Base-by-base conservation (phyloP, 1,140 invertebrate genomes). In the Drosophila melanogaster region DNA sequence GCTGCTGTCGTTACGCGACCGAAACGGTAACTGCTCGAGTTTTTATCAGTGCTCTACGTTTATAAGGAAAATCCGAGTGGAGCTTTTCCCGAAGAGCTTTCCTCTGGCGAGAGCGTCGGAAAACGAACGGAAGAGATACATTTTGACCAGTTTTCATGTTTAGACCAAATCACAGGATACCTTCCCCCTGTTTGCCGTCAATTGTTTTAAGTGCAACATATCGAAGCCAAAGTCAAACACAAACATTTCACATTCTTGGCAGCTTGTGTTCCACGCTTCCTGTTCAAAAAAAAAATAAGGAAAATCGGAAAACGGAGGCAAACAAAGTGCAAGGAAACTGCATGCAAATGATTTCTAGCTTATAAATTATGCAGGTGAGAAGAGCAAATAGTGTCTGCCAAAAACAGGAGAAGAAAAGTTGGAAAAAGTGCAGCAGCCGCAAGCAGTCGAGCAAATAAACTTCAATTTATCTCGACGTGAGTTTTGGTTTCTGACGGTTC, bases 261-360 rank as follows among this genome's bases (percentile, higher is more conserved):
- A 65, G 37, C 19, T 54, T 79, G 54, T 53, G 44, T 60, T 62
- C 11, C 22, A 19, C 40, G 58, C 22, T 26, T 61, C 53, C 59
- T 58, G 24, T 7, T 30, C n/a, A 14, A 15, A 15, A 26, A 30
- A 51, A 19, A 38, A 37, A 2, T 0, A 22, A 22, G 37, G 4
- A 38, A 38, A 38, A 38, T 12, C 12, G 37, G 7, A 54, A 60
- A 35, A 8, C 11, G 59, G 44, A 41, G 4, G 50, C 47, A 43
- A 49, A 67, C 44, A 49, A 22, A 67, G 71, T 72, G 76, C 50
- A 53, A 62, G 51, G 76, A 81, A 71, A 71, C 38, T 75, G 74
- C 78, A 89, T 83, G 83, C 83, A 87, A 86, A 86, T 87, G 71
- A 86, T 87, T 87, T 79, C 75, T 46, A 72, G 50, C 79, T 73